phyloP scores from a whole-genome alignment of 2,113 vertebrate species.

The Percopsis transmontana region DNA sequence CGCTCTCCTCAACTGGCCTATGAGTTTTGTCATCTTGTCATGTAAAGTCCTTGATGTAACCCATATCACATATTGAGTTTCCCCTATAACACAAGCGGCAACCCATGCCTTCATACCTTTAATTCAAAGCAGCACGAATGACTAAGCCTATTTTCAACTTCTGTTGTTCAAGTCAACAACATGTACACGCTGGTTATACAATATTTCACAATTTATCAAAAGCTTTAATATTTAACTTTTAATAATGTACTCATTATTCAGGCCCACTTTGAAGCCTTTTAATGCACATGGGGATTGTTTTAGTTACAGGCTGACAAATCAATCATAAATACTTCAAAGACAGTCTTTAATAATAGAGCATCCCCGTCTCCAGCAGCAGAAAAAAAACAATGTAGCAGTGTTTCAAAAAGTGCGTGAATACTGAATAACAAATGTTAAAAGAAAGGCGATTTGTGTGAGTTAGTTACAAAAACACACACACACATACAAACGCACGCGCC shows the following conservation, averaged over 20 bases:
- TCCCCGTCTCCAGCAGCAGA: constrained; percentile 2
- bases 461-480: not conserved
- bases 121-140: not conserved
- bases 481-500: not conserved
- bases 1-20: no score
- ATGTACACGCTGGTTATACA: not conserved
- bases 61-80: not conserved
- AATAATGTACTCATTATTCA: not conserved
- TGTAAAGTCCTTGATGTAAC: no score
- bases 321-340: constrained; percentile 15
- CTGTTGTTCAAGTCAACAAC: not conserved
- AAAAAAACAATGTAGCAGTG: constrained; percentile 3
- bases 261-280: not conserved
- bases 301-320: constrained; percentile 4
- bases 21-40: no score
- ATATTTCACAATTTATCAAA: not conserved
- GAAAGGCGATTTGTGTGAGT: not conserved
- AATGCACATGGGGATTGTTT: not conserved
- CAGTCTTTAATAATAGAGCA: constrained; percentile 23
- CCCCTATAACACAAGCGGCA: no score
- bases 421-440: not conserved
- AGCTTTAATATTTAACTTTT: constrained; percentile 1
- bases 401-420: not conserved
- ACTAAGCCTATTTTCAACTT: not conserved
- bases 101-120: not conserved